A percentile compares a stretch with the other conserved stretches of the same genome.
These are phyloP conservation scores for Callimorpha dominula DNA, from an alignment of 2,888 invertebrate genomes.

Conservation along the genomic window DNA sequence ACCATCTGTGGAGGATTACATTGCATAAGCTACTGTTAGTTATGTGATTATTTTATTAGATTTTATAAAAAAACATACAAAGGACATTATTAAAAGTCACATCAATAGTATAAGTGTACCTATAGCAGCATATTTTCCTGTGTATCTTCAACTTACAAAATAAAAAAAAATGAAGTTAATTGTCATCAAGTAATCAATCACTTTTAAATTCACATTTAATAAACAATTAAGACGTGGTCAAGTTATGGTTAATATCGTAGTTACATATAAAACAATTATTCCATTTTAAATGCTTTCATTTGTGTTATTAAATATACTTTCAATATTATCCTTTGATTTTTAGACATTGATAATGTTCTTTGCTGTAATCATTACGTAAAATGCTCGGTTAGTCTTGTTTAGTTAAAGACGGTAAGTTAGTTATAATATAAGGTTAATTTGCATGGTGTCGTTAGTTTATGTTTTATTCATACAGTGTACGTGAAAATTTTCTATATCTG, in stretches of 20 bases:
- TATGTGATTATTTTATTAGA: conserved; percentile 62
- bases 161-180: neutral
- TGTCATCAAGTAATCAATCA: no score
- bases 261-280: neutral
- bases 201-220: no score
- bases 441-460: conserved; percentile 43
- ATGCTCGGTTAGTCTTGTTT: conserved; percentile 48
- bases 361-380: conserved; percentile 46
- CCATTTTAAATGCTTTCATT: neutral
- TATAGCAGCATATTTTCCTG: neutral
- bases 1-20: conserved; percentile 87
- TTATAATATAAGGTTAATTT: conserved; percentile 34
- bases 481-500: conserved; percentile 53
- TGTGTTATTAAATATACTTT: neutral
- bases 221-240: neutral
- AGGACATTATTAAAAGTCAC: conserved; percentile 32
- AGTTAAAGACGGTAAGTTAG: conserved; percentile 52
- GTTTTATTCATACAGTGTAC: conserved; percentile 48
- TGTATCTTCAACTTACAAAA: neutral
- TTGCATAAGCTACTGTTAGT: conserved; percentile 83
- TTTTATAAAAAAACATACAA: conserved; percentile 32
- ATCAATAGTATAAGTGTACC: neutral
- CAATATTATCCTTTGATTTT: neutral
- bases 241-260: neutral
- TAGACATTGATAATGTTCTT: conserved; percentile 53